Base-by-base conservation (phyloP, 2,888 invertebrate species). In the Colostygia pectinataria region DNA sequence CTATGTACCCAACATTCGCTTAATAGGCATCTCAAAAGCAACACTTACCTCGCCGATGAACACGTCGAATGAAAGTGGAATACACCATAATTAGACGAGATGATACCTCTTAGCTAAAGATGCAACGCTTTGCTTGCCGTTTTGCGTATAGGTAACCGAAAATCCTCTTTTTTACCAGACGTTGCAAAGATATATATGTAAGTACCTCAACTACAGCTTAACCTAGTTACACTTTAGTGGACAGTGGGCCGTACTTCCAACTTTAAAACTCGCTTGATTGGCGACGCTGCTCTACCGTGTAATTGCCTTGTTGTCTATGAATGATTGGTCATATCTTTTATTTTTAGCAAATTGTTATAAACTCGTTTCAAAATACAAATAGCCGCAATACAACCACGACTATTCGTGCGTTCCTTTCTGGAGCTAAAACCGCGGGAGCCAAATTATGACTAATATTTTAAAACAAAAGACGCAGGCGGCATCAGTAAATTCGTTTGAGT, bases 301-400 rank as follows among this genome's bases (percentile, higher is more conserved):
- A 74, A 84, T 83, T 76, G 59, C 64, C 70, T 74, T 47, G 68
- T 76, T 80, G 59, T 59, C 61, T 50, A 53, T 55, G 37, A 59
- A 57, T 55, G 59, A 53, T 52, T 36, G 52, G 20, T 32, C 31
- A 48, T 55, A 24, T 40, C 53, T 36, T 54, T 63, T 60, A 49
- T 49, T 48, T 57, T 55, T 18, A 34, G 23, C 20, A 12, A 34
- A 34, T 27, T 4, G 20, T 51, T 55, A 8, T 27, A 3, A 33
- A 33, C 33, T 39, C 8, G 36, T 24, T 29, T 31, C 24, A 25
- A 4, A 12, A n/a, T 18, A 25, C n/a, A 42, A 42, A 32, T 9
- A n/a, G 9, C 9, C 14, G 18, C 15, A 32, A 14, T n/a, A 15
- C 25, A 34, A 27, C 18, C 8, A 29, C 5, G 20, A 12, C 9